Evolutionary conservation across 2,888 invertebrate genomes (phyloP).

Genomic region (Euphydryas editha): DNA sequence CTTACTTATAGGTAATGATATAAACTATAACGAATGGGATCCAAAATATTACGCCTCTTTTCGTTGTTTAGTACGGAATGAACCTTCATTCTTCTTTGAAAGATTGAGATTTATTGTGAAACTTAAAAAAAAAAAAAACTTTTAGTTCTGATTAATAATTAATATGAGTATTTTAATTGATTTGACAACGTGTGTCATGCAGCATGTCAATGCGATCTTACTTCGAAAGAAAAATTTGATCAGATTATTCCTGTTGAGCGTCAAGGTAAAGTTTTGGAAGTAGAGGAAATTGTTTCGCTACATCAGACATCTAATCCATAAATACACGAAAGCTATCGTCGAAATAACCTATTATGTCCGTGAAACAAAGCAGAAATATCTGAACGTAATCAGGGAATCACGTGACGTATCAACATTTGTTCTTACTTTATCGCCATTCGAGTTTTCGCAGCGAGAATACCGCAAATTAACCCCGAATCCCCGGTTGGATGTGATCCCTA

Average conservation of each 20-base stretch:
- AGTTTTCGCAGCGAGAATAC: slow-evolving; percentile 50
- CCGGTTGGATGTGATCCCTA: slow-evolving; percentile 77
- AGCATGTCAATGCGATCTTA: slow-evolving; percentile 25
- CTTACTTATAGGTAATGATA: slow-evolving; percentile 40
- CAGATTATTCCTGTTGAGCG: slow-evolving; percentile 22
- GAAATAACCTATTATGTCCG: slow-evolving; percentile 51
- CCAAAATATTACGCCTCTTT: slow-evolving; percentile 20
- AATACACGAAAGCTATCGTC: slow-evolving; percentile 23
- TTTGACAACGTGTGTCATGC: too few species aligned
- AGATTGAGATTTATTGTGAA: neutral
- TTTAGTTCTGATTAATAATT: neutral
- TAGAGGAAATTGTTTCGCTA: slow-evolving; percentile 27
- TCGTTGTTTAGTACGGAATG: neutral
- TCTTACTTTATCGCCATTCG: slow-evolving; percentile 53
- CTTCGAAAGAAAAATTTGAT: slow-evolving; percentile 25
- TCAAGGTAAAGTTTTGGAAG: neutral
- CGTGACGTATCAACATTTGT: slow-evolving; percentile 57
- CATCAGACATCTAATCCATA: slow-evolving; percentile 20
- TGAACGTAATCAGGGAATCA: slow-evolving; percentile 54
- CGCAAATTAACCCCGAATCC: slow-evolving; percentile 74
- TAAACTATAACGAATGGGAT: slow-evolving; percentile 33
- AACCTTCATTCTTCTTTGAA: slow-evolving; percentile 1
- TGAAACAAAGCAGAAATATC: slow-evolving; percentile 50
- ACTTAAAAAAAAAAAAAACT: neutral
- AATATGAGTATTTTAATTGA: neutral